Evolutionary conservation across 2,797 vertebrate species (phyloP).

Genomic region (Darevskia mixta): DNA sequence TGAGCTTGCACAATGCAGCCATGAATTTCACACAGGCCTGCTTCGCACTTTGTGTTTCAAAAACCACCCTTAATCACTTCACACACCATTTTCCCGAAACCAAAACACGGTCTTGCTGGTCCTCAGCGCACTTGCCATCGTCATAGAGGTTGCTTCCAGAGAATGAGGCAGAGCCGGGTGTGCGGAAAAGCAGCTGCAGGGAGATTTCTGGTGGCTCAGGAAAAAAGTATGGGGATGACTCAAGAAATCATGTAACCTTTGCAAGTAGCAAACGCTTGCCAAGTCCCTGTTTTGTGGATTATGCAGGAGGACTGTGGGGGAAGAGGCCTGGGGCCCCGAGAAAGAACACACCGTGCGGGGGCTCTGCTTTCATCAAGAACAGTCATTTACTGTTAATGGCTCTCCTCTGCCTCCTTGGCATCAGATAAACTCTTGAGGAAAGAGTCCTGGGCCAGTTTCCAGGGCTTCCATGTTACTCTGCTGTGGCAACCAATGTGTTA

Average conservation of each 20-base stretch:
- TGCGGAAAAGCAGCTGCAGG: background rate
- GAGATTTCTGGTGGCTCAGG: background rate
- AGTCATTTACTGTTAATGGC: background rate
- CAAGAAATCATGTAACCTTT: background rate
- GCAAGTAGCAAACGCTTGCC: background rate
- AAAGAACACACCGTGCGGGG: background rate
- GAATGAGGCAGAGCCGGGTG: background rate
- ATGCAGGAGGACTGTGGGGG: background rate
- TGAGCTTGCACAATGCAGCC: background rate
- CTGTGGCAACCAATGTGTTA: slow-evolving; percentile 26
- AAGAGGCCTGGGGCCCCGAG: background rate
- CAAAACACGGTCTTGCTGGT: too few relatives aligned
- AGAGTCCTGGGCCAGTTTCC: slow-evolving; percentile 8
- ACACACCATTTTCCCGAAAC: background rate
- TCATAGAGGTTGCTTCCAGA: background rate
- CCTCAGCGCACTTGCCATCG: background rate
- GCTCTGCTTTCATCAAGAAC: background rate
- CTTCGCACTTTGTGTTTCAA: background rate
- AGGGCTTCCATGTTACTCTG: slow-evolving; percentile 18
- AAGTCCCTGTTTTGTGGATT: background rate
- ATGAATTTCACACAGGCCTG: background rate
- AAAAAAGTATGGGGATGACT: background rate
- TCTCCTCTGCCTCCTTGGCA: slow-evolving; percentile 20
- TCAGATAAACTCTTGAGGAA: slow-evolving; percentile 2
- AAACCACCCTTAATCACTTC: background rate